These are phyloP conservation scores for Caenorhabditis sulstoni DNA, from an alignment of 2,888 invertebrate genomes.

Conservation along the genomic window DNA sequence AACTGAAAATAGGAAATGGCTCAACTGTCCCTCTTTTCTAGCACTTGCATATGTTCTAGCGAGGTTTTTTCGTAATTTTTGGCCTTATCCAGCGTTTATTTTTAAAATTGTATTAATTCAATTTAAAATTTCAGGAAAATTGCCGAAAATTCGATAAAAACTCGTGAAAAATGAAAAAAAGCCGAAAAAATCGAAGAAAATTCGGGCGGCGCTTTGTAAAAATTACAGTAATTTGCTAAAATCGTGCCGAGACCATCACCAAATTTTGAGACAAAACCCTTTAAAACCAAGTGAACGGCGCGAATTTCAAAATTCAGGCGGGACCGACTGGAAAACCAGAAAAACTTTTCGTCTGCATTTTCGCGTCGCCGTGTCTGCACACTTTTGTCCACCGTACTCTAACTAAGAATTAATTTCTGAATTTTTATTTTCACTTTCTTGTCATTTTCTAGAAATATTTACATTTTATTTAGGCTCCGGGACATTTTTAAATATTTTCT, in stretches of 20 bases:
- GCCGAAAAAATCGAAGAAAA: background rate
- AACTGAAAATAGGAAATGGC: too few relatives aligned
- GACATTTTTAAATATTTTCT: too few relatives aligned
- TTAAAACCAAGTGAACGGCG: slow-evolving; percentile 3
- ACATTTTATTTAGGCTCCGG: too few relatives aligned
- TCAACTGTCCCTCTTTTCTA: too few relatives aligned
- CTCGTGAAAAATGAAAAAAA: background rate
- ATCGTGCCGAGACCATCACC: slow-evolving; percentile 23
- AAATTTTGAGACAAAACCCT: slow-evolving; percentile 12
- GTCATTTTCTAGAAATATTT: too few relatives aligned
- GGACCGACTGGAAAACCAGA: background rate
- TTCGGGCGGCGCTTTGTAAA: slow-evolving; percentile 15
- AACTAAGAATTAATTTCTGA: background rate
- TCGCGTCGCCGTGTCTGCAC: slow-evolving; percentile 38
- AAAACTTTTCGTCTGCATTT: slow-evolving; percentile 8
- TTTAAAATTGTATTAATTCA: too few relatives aligned
- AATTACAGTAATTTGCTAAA: slow-evolving; percentile 20
- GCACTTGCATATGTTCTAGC: too few relatives aligned
- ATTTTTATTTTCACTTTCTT: too few relatives aligned
- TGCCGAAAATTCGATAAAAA: background rate
- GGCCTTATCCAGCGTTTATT: too few relatives aligned
- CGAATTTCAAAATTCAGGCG: slow-evolving; percentile 11
- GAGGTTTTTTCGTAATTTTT: too few relatives aligned
- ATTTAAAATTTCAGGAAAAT: background rate
- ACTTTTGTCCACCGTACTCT: slow-evolving; percentile 2